Evolutionary conservation across 2,888 invertebrate species (phyloP).

Genomic region (Melieria omissa): DNA sequence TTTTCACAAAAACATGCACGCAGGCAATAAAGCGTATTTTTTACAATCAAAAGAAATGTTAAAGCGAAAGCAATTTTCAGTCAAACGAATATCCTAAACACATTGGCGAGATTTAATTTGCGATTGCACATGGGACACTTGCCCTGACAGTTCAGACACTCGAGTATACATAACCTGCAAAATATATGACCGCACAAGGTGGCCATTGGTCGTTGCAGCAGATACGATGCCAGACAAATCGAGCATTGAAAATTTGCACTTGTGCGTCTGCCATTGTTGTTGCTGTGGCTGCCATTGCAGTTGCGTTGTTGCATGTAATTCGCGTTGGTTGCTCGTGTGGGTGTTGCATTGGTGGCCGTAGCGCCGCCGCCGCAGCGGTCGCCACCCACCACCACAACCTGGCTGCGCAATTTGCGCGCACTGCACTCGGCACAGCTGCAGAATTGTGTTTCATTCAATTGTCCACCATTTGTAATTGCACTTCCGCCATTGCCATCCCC

Average conservation of each 20-base stretch:
- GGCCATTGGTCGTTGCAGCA: conserved; percentile 35
- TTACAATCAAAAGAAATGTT: too few relatives aligned
- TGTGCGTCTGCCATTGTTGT: background rate
- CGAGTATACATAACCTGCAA: conserved; percentile 36
- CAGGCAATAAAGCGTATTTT: too few relatives aligned
- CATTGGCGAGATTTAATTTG: conserved; percentile 36
- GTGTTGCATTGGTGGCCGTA: background rate
- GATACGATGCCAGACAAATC: conserved; percentile 39
- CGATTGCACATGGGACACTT: conserved; percentile 41
- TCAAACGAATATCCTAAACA: conserved; percentile 38
- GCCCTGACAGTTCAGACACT: conserved; percentile 32
- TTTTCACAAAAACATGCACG: too few relatives aligned
- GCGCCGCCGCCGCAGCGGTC: background rate
- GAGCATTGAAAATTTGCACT: conserved; percentile 34
- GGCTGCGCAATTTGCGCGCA: conserved; percentile 10
- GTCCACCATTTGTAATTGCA: conserved; percentile 13
- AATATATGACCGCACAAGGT: conserved; percentile 40
- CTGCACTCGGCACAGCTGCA: conserved; percentile 28
- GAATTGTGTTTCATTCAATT: conserved; percentile 24
- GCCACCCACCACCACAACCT: background rate
- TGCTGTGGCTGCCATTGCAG: background rate
- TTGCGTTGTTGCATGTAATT: conserved; percentile 1
- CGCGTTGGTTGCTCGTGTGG: background rate
- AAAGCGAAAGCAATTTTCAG: background rate
- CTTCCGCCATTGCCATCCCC: background rate